These are phyloP conservation scores for Drosophila helvetica DNA, from an alignment of 2,888 invertebrate genomes.

Conservation along the genomic window DNA sequence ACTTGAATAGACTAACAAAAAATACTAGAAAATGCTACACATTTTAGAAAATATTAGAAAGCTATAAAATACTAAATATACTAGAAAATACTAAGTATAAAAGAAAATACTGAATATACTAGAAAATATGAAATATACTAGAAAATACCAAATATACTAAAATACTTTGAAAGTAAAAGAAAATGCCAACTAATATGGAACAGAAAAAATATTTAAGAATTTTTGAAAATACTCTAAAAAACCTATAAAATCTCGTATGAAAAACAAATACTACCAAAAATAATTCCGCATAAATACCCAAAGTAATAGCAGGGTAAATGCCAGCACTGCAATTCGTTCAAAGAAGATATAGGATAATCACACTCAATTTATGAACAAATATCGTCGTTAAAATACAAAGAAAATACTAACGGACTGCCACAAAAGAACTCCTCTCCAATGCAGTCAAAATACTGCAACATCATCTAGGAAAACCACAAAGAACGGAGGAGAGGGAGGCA, in stretches of 20 bases:
- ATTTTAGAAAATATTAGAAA: no score
- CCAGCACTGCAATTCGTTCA: no score
- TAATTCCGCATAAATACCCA: no score
- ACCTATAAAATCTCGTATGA: no score
- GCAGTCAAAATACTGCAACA: not conserved
- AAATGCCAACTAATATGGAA: not conserved
- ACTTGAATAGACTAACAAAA: no score
- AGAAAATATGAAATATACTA: no score
- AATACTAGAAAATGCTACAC: not conserved
- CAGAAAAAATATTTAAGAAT: not conserved
- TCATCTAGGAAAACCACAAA: not conserved
- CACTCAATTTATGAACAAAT: not conserved
- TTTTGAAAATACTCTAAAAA: not conserved
- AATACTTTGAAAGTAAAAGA: no score
- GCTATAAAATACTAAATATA: not conserved
- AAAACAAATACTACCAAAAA: no score
- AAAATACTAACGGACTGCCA: not conserved
- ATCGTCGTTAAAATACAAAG: not conserved
- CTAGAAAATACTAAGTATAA: not conserved
- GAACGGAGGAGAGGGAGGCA: not conserved
- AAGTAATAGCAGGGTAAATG: no score
- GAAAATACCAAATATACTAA: no score
- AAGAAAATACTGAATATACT: no score
- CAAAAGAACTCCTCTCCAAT: not conserved
- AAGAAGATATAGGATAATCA: not conserved